These are phyloP conservation scores for Seira ritae DNA, from an alignment of 2,888 invertebrate species.

Conservation along the genomic window DNA sequence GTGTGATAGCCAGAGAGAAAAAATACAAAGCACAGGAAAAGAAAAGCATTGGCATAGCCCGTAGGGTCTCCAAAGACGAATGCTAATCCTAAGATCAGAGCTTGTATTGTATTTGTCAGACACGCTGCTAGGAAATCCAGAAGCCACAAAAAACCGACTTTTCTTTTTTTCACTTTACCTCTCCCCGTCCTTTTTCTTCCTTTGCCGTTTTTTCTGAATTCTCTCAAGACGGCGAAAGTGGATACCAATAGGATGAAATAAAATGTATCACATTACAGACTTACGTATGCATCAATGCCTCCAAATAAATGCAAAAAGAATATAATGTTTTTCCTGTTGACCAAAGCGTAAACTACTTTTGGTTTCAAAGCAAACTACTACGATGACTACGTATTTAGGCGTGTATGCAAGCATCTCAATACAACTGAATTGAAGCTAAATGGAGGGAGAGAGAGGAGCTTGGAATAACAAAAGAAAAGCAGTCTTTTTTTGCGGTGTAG, in stretches of 20 bases:
- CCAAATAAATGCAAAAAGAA: slow-evolving; percentile 42
- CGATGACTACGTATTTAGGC: neutral
- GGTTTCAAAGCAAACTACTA: slow-evolving; percentile 30
- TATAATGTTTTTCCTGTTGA: slow-evolving; percentile 52
- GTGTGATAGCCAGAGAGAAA: slow-evolving; percentile 27
- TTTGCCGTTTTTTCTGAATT: slow-evolving; percentile 19
- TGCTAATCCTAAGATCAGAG: slow-evolving; percentile 59
- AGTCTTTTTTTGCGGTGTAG: slow-evolving; percentile 17
- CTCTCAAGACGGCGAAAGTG: slow-evolving; percentile 25
- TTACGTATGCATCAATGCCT: slow-evolving; percentile 50
- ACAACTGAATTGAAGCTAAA: slow-evolving; percentile 26
- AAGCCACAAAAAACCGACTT: slow-evolving; percentile 30
- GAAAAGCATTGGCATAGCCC: slow-evolving; percentile 53
- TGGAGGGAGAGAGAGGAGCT: slow-evolving; percentile 12
- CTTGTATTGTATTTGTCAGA: slow-evolving; percentile 54
- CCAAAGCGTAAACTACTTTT: slow-evolving; percentile 27
- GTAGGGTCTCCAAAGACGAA: slow-evolving; percentile 55
- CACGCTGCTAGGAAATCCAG: slow-evolving; percentile 55
- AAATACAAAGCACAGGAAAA: slow-evolving; percentile 32
- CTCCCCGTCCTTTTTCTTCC: neutral
- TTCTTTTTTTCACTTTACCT: slow-evolving; percentile 24
- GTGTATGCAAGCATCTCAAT: slow-evolving; percentile 18
- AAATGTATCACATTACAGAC: slow-evolving; percentile 55
- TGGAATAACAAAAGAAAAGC: slow-evolving; percentile 45
- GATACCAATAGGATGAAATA: slow-evolving; percentile 47